Conservation (phyloP, 2,113 vertebrate species). For the Zingel zingel region DNA sequence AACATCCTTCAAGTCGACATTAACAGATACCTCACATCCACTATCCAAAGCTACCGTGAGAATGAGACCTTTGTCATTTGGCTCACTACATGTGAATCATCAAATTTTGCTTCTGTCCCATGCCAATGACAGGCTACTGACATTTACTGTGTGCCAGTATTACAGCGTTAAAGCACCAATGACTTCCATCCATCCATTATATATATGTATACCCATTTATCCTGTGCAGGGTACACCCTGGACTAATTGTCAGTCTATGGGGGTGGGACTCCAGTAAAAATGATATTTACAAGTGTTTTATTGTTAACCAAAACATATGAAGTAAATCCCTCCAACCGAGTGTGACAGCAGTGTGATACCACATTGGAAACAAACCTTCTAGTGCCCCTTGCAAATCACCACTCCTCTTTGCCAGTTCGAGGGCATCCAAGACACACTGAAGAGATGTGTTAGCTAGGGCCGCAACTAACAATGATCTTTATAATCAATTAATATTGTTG, state of each 20-base stretch:
- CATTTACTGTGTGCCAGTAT: conserved; percentile 27
- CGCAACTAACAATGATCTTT: not conserved
- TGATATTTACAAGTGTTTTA: not conserved
- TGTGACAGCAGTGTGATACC: conserved; percentile 1
- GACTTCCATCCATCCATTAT: conserved; percentile 9
- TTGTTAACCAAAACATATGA: not conserved
- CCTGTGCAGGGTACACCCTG: not conserved
- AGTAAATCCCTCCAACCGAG: not conserved
- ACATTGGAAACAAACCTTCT: conserved; percentile 1
- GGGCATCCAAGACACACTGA: not conserved
- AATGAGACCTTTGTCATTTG: conserved; percentile 68
- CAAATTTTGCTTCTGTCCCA: conserved; percentile 42
- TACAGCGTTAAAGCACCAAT: conserved; percentile 31
- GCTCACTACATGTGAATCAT: conserved; percentile 46
- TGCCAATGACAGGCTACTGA: conserved; percentile 47
- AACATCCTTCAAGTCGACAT: conserved; percentile 32
- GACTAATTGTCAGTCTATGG: not conserved
- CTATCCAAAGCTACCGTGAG: conserved; percentile 52
- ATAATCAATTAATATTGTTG: not conserved
- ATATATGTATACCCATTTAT: not conserved
- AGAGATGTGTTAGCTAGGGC: not conserved
- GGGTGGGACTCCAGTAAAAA: not conserved
- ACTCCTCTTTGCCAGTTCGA: conserved; percentile 1
- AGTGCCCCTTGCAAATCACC: not conserved
- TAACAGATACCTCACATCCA: conserved; percentile 46